Conservation (phyloP, 2,113 vertebrate species). For the Gallinago jamesoni region DNA sequence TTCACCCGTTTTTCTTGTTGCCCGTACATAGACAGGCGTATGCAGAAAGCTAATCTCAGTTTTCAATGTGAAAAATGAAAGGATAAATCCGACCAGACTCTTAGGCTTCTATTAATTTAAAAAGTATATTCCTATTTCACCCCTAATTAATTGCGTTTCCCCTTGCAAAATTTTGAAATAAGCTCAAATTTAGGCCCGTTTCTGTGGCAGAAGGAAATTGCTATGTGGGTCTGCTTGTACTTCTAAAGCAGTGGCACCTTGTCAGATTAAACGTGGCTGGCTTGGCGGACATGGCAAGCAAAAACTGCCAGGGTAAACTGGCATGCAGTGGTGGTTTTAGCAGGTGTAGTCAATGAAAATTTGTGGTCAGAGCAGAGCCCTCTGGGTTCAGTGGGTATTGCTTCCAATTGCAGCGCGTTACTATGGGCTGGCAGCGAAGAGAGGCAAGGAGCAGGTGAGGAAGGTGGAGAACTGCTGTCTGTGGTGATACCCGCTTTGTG, state of each 20-base stretch:
- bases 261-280: background rate
- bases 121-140: background rate
- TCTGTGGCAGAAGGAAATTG: background rate
- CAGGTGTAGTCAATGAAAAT: background rate
- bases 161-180: background rate
- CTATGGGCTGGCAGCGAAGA: no score
- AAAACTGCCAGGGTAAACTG: background rate
- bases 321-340: background rate
- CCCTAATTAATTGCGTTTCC: background rate
- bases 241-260: background rate
- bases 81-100: background rate
- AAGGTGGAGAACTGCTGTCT: background rate
- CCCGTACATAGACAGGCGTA: accelerated
- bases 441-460: background rate
- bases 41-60: background rate
- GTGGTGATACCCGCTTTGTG: background rate
- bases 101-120: background rate
- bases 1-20: background rate
- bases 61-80: background rate
- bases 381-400: accelerated
- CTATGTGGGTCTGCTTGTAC: background rate
- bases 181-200: background rate
- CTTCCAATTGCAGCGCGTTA: accelerated
- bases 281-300: accelerated
- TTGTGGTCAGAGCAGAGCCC: background rate